Evolutionary conservation across 2,888 invertebrate species (phyloP).

Genomic region (Acrocyrtus sp.): DNA sequence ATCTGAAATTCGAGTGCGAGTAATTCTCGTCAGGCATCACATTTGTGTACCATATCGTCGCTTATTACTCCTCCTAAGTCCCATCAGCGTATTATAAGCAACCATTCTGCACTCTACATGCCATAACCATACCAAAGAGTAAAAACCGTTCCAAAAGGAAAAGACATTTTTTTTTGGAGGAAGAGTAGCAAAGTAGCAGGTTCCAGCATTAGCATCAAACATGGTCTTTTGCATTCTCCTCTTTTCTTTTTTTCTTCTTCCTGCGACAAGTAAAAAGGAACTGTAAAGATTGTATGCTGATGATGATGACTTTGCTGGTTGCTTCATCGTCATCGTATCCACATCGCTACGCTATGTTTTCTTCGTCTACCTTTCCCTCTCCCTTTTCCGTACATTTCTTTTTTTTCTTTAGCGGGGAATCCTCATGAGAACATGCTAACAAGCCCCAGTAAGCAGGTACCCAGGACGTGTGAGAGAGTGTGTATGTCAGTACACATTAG

Average conservation of each 20-base stretch:
- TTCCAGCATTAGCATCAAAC: no score
- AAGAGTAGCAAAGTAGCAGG: no score
- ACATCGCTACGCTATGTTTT: constrained; percentile 2
- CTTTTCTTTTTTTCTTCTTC: not conserved
- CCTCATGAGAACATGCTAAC: constrained; percentile 49
- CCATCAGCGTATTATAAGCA: no score
- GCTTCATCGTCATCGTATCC: not conserved
- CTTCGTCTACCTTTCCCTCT: constrained; percentile 25
- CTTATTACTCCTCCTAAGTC: no score
- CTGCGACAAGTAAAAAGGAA: constrained; percentile 22
- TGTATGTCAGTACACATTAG: constrained; percentile 48
- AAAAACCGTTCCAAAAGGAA: no score
- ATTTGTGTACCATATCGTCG: no score
- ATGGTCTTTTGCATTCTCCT: no score
- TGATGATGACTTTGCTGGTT: not conserved
- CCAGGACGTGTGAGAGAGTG: constrained; percentile 52
- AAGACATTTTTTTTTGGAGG: no score
- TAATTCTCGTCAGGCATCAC: no score
- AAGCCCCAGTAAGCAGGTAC: constrained; percentile 54
- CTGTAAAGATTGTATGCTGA: not conserved
- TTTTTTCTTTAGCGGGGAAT: constrained; percentile 16
- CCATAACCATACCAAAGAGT: no score
- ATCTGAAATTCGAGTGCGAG: no score
- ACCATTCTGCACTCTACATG: no score
- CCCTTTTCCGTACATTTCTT: constrained; percentile 26